Percentiles rank a stretch among this genome's conserved stretches.
phyloP scores from a whole-genome alignment of 2,113 vertebrate genomes.

The Apeltes quadracus region DNA sequence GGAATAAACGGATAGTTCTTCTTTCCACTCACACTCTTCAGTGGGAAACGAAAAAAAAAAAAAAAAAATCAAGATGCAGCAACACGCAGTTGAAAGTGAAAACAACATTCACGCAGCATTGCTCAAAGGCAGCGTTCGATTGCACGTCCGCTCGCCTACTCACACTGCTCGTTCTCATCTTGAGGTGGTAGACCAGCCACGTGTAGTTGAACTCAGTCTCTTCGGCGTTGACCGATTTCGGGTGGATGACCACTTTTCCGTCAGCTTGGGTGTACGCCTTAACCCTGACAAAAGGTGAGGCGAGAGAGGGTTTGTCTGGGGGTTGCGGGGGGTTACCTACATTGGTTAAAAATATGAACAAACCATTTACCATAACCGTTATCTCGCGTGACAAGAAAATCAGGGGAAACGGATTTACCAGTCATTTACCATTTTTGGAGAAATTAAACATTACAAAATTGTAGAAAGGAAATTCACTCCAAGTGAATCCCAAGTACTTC shows the following conservation, averaged over 20 bases:
- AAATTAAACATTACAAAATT: not conserved
- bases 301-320: not conserved
- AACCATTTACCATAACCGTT: not conserved
- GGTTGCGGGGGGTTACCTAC: not conserved
- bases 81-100: not conserved
- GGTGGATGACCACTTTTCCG: conserved; percentile 93
- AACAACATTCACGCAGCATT: not conserved
- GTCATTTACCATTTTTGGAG: too few species aligned
- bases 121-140: too few species aligned
- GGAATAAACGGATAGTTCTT: conserved; percentile 16
- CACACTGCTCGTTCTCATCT: conserved; percentile 98
- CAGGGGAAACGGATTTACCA: not conserved
- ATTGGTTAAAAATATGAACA: not conserved
- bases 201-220: conserved; percentile 91
- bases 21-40: conserved; percentile 24
- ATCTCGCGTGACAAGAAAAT: not conserved
- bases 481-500: not conserved
- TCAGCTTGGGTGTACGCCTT: conserved; percentile 95
- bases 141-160: conserved; percentile 63
- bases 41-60: not conserved
- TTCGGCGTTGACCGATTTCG: conserved; percentile 95
- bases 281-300: conserved; percentile 76
- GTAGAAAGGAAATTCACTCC: not conserved
- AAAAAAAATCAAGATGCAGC: not conserved
- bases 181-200: conserved; percentile 98